Percentiles rank a stretch among this genome's conserved stretches.
Evolutionary conservation across 2,113 vertebrate genomes (phyloP).

Genomic region (Carassius gibelio): DNA sequence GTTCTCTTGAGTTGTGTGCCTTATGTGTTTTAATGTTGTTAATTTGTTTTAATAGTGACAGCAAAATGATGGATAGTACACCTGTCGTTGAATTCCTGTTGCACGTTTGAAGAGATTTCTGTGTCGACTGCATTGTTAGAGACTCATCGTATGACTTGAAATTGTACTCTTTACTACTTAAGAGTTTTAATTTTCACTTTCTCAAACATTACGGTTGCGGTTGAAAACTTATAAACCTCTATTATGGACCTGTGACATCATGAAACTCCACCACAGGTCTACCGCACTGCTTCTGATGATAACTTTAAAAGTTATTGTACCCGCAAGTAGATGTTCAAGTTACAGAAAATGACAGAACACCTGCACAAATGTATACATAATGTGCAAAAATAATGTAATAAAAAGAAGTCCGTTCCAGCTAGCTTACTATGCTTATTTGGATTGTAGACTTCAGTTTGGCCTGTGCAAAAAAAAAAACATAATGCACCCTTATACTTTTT

Average conservation of each 20-base stretch:
- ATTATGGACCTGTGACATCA: not conserved
- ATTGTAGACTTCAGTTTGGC: not conserved
- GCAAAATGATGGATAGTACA: not conserved
- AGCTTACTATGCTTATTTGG: not conserved
- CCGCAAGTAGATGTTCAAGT: not conserved
- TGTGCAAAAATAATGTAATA: not conserved
- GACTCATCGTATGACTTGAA: not conserved
- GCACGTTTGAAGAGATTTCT: not conserved
- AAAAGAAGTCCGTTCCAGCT: not conserved
- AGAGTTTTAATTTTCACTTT: not conserved
- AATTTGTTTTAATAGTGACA: not conserved
- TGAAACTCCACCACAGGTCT: not conserved
- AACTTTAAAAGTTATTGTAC: not conserved
- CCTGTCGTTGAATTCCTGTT: not conserved
- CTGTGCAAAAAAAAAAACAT: not conserved
- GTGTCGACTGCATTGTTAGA: not conserved
- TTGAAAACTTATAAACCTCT: not conserved
- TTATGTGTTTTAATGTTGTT: not conserved
- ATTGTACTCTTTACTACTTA: not conserved
- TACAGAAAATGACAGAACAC: slow-evolving; percentile 19
- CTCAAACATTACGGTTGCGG: not conserved
- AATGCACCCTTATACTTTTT: not conserved
- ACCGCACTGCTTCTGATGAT: not conserved
- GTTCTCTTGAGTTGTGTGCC: not conserved
- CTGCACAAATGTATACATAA: slow-evolving; percentile 6